A percentile compares a stretch with the other conserved stretches of the same genome.
Conservation (phyloP, 2,797 vertebrate species). For the Malurus leucopterus region DNA sequence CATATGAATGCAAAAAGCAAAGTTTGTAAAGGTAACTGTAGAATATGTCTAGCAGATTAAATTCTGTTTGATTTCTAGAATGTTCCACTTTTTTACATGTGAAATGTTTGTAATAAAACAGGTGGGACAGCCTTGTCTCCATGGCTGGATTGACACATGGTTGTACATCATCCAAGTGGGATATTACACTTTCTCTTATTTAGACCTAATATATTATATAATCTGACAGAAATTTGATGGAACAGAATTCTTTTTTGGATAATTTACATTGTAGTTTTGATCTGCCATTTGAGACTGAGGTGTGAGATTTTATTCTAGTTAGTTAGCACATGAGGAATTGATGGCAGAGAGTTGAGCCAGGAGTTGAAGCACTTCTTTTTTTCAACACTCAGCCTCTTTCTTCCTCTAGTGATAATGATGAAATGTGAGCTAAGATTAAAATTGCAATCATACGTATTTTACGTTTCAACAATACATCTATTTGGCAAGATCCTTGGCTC, state of each 20-base stretch:
- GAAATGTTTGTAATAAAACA: background rate
- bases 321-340: background rate
- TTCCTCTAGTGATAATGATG: background rate
- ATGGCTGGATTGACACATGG: background rate
- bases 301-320: slow-evolving; percentile 7
- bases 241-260: background rate
- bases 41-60: background rate
- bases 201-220: background rate
- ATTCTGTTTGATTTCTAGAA: background rate
- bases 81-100: background rate
- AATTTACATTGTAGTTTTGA: background rate
- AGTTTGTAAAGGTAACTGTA: background rate
- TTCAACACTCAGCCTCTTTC: background rate
- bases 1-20: background rate
- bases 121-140: background rate
- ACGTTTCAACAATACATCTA: background rate
- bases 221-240: background rate
- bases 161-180: background rate
- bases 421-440: background rate
- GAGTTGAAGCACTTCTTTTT: slow-evolving; percentile 11
- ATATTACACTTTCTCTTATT: background rate
- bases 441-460: background rate
- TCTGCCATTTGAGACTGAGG: background rate
- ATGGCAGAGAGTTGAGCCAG: background rate
- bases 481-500: background rate